These are phyloP conservation scores for Romanomermis culicivorax DNA, from an alignment of 2,888 invertebrate genomes.

Conservation along the genomic window DNA sequence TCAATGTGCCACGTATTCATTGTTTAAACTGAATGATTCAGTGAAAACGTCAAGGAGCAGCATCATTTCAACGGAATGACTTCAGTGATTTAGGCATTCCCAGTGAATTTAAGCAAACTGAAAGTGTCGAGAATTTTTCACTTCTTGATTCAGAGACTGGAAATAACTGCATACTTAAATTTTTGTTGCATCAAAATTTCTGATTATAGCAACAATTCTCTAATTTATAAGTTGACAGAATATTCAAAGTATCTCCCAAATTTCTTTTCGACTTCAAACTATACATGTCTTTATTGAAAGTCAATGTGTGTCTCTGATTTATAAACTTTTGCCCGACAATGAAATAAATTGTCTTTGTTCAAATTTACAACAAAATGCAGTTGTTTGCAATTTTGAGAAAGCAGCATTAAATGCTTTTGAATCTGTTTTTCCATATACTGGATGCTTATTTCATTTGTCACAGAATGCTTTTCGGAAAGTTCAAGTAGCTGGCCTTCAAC, in stretches of 20 bases:
- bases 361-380: too few relatives aligned
- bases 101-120: not conserved
- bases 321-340: too few relatives aligned
- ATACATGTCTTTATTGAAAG: not conserved
- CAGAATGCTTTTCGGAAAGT: too few relatives aligned
- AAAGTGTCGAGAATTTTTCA: not conserved
- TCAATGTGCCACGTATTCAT: not conserved
- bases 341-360: too few relatives aligned
- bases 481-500: too few relatives aligned
- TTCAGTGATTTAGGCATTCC: not conserved
- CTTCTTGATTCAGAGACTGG: not conserved
- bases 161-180: not conserved
- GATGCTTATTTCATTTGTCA: too few relatives aligned
- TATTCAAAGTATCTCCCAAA: not conserved
- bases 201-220: not conserved
- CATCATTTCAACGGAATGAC: not conserved
- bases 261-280: not conserved
- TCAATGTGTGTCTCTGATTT: too few relatives aligned
- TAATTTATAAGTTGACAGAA: not conserved
- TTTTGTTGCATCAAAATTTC: not conserved
- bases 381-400: too few relatives aligned
- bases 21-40: not conserved
- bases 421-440: too few relatives aligned
- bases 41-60: not conserved
- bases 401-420: too few relatives aligned